Base-by-base conservation (phyloP, 2,797 vertebrate species). In the Xiphorhynchus erythropygius region DNA sequence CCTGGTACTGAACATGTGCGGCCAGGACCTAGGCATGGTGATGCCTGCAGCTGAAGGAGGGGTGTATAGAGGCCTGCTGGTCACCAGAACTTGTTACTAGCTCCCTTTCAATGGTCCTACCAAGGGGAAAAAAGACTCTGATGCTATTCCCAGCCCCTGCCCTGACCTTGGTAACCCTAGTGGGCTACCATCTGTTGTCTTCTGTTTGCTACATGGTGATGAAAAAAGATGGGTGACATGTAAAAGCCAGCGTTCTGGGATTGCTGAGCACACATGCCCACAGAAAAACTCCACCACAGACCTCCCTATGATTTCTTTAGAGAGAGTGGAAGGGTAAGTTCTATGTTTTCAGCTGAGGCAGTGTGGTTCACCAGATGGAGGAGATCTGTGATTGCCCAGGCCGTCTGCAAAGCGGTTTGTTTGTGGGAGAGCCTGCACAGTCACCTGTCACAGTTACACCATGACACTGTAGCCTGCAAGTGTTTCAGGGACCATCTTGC, bases 261-360 rank as follows among this genome's bases (percentile, higher is more conserved):
- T 53, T 59, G 37, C 50, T 2, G 3, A 77, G 23, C n/a, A 13
- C 14, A 24, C 5, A 1, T 11, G 15, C 15, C 23, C 2, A 1
- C 63, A 68, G 35, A 49, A 76, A 76, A 76, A 41, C 68, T 53
- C 68, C 53, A 15, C 3, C 49, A 44, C 25, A 79, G 35, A 37
- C 46, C 41, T 55, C 25, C 15, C 53, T 52, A 77, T 5, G 7
- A 12, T 24, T 50, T 68, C 59, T 57, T 80, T 12, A 63, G 35
- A 52, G 44, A 74, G 27, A 52, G 23, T 11, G 24, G n/a, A 73
- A 46, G 39, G 30, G 55, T 30, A 60, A 69, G 5, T 67, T 37
- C 47, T 69, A 24, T 33, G 33, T 63, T 82, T 85, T 70, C 52
- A 70, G 57, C 53, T 62, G 39, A 88, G 57, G 70, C 65, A 78